Evolutionary conservation across 2,113 vertebrate species (phyloP).

Genomic region (Apeltes quadracus): DNA sequence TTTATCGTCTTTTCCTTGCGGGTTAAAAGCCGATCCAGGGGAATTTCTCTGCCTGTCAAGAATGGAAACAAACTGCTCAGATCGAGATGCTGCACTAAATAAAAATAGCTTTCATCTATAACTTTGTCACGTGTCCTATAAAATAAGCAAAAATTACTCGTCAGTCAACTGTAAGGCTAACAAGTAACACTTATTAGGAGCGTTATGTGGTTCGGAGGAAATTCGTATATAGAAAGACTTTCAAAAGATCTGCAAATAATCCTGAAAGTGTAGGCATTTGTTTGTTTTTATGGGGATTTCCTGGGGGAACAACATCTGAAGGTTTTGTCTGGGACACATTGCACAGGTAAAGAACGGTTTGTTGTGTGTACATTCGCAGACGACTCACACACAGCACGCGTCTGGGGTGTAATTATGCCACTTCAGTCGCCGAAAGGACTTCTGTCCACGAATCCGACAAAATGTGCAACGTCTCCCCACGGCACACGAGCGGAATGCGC

Average conservation of each 20-base stretch:
- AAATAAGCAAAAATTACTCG: constrained; percentile 16
- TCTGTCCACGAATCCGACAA: constrained; percentile 52
- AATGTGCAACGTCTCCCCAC: constrained; percentile 38
- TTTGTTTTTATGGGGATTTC: neutral
- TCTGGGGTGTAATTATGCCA: constrained; percentile 55
- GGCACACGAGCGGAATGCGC: neutral
- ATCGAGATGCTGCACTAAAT: constrained; percentile 25
- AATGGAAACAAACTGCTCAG: constrained; percentile 13
- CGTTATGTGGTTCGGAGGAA: neutral
- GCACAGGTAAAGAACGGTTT: too few relatives aligned
- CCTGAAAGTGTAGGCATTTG: neutral
- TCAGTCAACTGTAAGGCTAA: neutral
- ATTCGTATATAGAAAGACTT: neutral
- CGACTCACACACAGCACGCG: constrained; percentile 8
- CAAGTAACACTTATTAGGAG: too few relatives aligned
- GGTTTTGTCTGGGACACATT: neutral
- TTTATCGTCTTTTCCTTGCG: constrained; percentile 13
- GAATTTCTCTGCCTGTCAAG: constrained; percentile 15
- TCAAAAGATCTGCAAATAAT: neutral
- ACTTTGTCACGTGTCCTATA: neutral
- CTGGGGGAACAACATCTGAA: neutral
- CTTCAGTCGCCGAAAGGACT: constrained; percentile 56
- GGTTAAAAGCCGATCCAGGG: constrained; percentile 20
- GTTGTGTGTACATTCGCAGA: too few relatives aligned
- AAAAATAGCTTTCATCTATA: constrained; percentile 9